A percentile compares a stretch with the other conserved stretches of the same genome.
phyloP scores from a whole-genome alignment of 1,140 invertebrate species.

The Cyphomyrmex costatus region DNA sequence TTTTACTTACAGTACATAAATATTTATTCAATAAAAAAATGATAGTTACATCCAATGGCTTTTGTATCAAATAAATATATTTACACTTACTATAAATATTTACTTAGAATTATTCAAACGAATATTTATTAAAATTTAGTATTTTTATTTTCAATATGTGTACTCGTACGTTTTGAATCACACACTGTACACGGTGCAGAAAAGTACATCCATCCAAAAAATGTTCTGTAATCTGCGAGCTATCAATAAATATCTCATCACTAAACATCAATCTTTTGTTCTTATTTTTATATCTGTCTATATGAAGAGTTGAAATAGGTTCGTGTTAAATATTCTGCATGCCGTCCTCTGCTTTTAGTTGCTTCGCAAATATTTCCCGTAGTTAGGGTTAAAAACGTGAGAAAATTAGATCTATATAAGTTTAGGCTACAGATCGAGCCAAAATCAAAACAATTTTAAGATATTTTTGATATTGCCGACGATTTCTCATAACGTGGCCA shows the following conservation, averaged over 20 bases:
- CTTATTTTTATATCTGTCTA: slow-evolving; percentile 38
- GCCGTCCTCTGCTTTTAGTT: slow-evolving; percentile 29
- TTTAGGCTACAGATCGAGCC: neutral
- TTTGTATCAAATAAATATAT: too few species aligned
- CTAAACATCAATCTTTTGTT: slow-evolving; percentile 30
- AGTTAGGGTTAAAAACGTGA: neutral
- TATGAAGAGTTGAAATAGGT: neutral
- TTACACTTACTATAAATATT: too few species aligned
- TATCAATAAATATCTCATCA: slow-evolving; percentile 33
- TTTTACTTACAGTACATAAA: too few species aligned
- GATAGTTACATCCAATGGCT: too few species aligned
- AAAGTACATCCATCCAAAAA: neutral
- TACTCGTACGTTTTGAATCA: slow-evolving; percentile 12
- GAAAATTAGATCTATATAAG: neutral
- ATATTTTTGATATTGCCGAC: neutral
- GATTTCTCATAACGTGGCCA: neutral
- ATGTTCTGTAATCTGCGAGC: slow-evolving; percentile 16
- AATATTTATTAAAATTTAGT: too few species aligned
- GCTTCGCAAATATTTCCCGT: slow-evolving; percentile 13
- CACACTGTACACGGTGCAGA: neutral
- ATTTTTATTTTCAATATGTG: too few species aligned
- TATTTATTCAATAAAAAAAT: too few species aligned
- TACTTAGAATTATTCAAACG: too few species aligned
- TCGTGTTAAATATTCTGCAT: slow-evolving; percentile 4
- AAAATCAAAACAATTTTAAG: neutral